phyloP scores from a whole-genome alignment of 2,113 vertebrate genomes.

The Pristiophorus japonicus region DNA sequence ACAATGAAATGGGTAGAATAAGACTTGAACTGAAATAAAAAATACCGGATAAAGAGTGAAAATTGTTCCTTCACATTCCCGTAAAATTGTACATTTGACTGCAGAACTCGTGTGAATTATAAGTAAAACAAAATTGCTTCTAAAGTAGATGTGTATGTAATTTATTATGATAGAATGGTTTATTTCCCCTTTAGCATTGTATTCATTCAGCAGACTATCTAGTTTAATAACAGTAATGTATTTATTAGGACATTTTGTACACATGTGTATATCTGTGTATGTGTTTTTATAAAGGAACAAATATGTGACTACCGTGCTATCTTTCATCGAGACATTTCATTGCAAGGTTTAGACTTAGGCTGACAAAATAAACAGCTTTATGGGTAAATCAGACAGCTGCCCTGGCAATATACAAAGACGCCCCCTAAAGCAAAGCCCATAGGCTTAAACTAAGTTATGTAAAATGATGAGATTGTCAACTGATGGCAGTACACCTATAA shows the following conservation, averaged over 20 bases:
- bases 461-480: constrained; percentile 31
- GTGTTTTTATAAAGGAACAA: background rate
- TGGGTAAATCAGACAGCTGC: background rate
- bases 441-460: no score
- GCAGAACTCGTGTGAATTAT: background rate
- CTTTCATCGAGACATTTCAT: constrained; percentile 22
- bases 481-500: background rate
- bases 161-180: background rate
- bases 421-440: background rate
- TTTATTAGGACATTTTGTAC: background rate
- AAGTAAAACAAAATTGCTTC: background rate
- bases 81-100: background rate
- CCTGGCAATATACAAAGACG: background rate
- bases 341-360: background rate
- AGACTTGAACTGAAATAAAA: background rate
- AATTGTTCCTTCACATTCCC: background rate
- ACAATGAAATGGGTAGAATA: background rate
- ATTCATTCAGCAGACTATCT: background rate
- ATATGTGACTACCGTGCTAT: background rate
- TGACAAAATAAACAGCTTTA: constrained; percentile 7
- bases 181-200: background rate
- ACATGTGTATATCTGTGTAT: background rate
- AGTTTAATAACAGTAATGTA: background rate
- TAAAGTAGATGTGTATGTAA: background rate
- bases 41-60: background rate